Evolutionary conservation across 2,888 invertebrate genomes (phyloP).

Genomic region (Physocephala rufipes): DNA sequence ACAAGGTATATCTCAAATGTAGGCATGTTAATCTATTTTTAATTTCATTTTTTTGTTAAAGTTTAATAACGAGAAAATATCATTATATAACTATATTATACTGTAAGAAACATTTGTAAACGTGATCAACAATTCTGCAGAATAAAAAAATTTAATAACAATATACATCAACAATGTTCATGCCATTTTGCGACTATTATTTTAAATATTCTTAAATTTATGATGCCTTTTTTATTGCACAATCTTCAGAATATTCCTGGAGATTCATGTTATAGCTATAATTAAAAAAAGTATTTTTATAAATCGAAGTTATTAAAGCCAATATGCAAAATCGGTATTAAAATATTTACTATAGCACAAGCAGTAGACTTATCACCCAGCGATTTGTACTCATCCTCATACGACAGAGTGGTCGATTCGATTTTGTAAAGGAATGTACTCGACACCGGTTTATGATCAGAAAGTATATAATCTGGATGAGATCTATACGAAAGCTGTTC

Average conservation of each 20-base stretch:
- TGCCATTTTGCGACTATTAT: no score
- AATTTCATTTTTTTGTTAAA: no score
- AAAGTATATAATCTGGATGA: constrained; percentile 78
- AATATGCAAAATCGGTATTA: constrained; percentile 46
- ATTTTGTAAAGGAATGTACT: constrained; percentile 71
- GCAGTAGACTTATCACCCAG: no score
- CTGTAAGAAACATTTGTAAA: no score
- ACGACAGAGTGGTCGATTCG: constrained; percentile 48
- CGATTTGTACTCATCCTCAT: constrained; percentile 55
- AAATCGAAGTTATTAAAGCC: constrained; percentile 35
- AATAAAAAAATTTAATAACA: no score
- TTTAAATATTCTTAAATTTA: neutral
- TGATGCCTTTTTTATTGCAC: neutral
- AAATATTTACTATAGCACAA: constrained; percentile 51
- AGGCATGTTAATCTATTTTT: no score
- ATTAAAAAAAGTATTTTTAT: constrained; percentile 16
- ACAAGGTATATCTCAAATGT: no score
- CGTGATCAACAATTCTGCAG: no score
- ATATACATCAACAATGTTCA: no score
- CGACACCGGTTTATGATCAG: constrained; percentile 94
- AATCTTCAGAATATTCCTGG: neutral
- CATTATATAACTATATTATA: no score
- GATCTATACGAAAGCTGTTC: constrained; percentile 80
- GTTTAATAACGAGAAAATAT: no score
- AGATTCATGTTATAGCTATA: neutral